Evolutionary conservation across 2,888 invertebrate genomes (phyloP).

Genomic region (Strigamia crassipes): DNA sequence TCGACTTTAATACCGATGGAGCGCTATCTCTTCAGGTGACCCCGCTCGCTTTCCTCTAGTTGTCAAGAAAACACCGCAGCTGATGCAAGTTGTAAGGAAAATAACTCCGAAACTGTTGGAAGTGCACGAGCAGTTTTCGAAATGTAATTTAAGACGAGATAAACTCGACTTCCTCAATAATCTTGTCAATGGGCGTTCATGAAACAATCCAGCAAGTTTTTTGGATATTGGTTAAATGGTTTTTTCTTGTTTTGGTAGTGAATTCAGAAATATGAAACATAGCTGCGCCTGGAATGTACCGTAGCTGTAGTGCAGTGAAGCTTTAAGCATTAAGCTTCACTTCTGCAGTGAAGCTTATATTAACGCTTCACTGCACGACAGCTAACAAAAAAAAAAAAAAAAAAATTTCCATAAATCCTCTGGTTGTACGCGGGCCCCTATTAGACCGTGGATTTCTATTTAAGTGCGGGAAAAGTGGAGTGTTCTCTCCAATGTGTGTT

Average conservation of each 20-base stretch:
- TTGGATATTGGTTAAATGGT: background rate
- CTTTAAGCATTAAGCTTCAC: no score
- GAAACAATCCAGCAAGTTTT: background rate
- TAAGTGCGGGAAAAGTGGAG: no score
- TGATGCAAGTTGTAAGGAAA: background rate
- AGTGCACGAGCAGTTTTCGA: background rate
- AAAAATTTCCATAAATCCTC: no score
- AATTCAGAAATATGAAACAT: background rate
- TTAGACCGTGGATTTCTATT: no score
- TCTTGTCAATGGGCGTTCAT: background rate
- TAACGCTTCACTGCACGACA: no score
- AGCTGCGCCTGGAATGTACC: background rate
- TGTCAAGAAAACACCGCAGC: background rate
- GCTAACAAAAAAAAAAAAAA: no score
- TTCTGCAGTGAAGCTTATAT: no score
- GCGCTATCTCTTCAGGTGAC: conserved; percentile 1
- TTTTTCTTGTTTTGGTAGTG: background rate
- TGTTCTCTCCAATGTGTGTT: no score
- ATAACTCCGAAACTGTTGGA: background rate
- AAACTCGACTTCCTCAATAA: background rate
- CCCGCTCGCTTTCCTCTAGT: background rate
- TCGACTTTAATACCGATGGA: background rate
- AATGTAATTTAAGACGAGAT: conserved; percentile 8
- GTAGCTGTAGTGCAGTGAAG: no score
- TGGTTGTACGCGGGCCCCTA: no score